Base-by-base conservation (phyloP, 2,113 vertebrate genomes). In the Bucco capensis region DNA sequence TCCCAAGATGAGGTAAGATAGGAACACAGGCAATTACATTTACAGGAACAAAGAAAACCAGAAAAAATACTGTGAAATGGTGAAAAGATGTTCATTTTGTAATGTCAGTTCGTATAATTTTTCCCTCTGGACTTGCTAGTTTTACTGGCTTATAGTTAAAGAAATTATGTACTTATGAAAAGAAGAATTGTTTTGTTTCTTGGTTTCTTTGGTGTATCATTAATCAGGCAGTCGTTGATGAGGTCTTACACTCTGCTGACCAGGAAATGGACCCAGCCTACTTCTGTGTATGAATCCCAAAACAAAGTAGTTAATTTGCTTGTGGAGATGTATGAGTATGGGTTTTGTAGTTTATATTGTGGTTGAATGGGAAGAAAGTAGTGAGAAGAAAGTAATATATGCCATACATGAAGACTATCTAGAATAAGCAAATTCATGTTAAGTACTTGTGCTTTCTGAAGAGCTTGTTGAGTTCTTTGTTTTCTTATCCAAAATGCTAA, bases 1-100 rank as follows among this genome's bases (percentile, higher is more conserved):
- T 99, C 98, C 94, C 98, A 99, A 85, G 99, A 99, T 97, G 99
- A 99, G 98, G 99, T 99, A 97, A 97, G 97, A 91, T 30, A 88
- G 50, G 53, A 74, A 86, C 31, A 66, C 12, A 74, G 33, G 23
- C 14, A 87, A 49, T 79, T 87, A 31, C 17, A 40, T 73, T 83
- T 77, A 67, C 46, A 83, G 67, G 54, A 87, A 57, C 44, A 90
- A 90, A 60, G 9, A 46, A 64, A 88, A 64, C 12, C 9, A 67
- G 51, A 66, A 83, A 62, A 65, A 95, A 70, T 58, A 64, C 46
- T 74, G 15, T 46, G 56, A 83, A 90, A 86, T 22, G 24, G 9
- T 78, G 35, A 81, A 83, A 84, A 84, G 12, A 54, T 54, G 22
- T 78, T 88, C 1, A 58, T 79, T 90, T 90, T 86, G 40, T 81